phyloP scores from a whole-genome alignment of 2,888 invertebrate genomes.

The Cataglyphis livida region DNA sequence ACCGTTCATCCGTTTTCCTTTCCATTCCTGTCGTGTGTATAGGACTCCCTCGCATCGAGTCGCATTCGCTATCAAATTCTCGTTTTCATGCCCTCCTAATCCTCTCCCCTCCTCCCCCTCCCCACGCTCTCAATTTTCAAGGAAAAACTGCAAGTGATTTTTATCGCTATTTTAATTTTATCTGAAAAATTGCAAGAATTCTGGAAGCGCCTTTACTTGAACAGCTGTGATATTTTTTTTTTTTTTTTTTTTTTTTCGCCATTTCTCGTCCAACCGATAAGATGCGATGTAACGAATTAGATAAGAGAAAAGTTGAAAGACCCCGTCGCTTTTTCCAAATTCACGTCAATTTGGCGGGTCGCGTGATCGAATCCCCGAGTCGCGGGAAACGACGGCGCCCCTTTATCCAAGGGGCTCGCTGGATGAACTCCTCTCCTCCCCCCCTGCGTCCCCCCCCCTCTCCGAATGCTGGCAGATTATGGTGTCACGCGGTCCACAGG shows the following conservation, averaged over 20 bases:
- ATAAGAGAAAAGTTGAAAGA: neutral
- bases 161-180: neutral
- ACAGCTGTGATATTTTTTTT: neutral
- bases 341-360: constrained; percentile 11
- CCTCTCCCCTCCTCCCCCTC: neutral
- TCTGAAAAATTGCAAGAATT: neutral
- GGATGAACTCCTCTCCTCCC: constrained; percentile 69
- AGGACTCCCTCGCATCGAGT: constrained; percentile 19
- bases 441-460: constrained; percentile 43
- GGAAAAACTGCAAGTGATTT: constrained; percentile 13
- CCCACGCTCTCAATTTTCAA: neutral
- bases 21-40: constrained; percentile 38
- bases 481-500: constrained; percentile 66
- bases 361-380: constrained; percentile 72
- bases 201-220: neutral
- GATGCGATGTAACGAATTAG: neutral
- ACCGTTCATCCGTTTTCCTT: constrained; percentile 56
- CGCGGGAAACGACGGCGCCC: constrained; percentile 69
- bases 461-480: constrained; percentile 71
- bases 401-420: constrained; percentile 70
- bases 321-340: neutral
- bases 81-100: constrained; percentile 34
- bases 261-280: neutral
- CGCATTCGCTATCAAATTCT: constrained; percentile 45
- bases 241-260: neutral